Percentiles rank a stretch among this genome's conserved stretches.
Conservation (phyloP, 2,888 invertebrate species). For the Melipona beecheii region DNA sequence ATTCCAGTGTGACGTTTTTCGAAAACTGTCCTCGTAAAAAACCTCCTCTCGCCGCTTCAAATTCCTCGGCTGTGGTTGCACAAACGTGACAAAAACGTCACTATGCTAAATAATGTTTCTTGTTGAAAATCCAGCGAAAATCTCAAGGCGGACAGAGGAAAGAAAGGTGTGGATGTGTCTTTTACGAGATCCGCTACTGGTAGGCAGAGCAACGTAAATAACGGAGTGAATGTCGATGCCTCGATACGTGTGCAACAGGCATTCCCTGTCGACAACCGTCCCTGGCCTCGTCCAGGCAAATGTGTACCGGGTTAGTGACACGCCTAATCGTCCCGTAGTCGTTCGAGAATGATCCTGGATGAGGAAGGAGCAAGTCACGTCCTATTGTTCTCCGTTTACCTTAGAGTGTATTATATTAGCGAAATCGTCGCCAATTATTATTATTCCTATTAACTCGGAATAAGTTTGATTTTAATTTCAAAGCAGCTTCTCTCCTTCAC, state of each 20-base stretch:
- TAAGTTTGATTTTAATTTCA: too few species aligned
- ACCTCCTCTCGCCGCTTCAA: too few species aligned
- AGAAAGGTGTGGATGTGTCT: slow-evolving; percentile 7
- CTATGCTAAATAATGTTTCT: too few species aligned
- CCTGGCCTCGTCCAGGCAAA: slow-evolving; percentile 53
- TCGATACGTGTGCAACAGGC: slow-evolving; percentile 43
- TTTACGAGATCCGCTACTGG: slow-evolving; percentile 47
- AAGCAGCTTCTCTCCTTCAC: too few species aligned
- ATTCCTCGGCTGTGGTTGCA: too few species aligned
- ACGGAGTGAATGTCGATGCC: slow-evolving; percentile 47
- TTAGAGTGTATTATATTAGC: too few species aligned
- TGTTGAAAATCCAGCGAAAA: too few species aligned
- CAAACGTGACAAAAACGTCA: too few species aligned
- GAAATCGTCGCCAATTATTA: too few species aligned
- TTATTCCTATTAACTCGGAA: too few species aligned
- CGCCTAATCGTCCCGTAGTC: slow-evolving; percentile 46
- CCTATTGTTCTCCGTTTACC: background rate
- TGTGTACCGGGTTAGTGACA: slow-evolving; percentile 52
- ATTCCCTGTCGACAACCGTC: slow-evolving; percentile 59
- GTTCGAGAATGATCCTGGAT: slow-evolving; percentile 47
- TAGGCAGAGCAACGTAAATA: slow-evolving; percentile 48
- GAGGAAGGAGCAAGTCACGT: slow-evolving; percentile 27
- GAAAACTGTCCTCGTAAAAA: too few species aligned
- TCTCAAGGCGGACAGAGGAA: background rate
- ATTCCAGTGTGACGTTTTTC: too few species aligned